phyloP scores from a whole-genome alignment of 2,797 vertebrate species.

The Phaenicophaeus curvirostris region DNA sequence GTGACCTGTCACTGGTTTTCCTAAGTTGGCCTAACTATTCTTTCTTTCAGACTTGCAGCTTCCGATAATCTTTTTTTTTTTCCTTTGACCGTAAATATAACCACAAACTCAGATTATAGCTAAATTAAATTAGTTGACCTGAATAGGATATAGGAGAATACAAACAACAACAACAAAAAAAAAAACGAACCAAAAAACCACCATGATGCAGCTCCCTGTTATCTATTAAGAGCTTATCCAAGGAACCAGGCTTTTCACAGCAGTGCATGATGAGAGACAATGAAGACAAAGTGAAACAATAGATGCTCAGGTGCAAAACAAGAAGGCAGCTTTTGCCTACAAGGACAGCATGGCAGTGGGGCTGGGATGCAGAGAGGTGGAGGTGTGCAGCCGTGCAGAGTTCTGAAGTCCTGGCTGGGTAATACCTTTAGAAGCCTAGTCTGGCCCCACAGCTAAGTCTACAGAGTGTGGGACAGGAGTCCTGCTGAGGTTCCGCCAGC shows the following conservation, averaged over 20 bases:
- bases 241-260: neutral
- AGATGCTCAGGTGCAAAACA: neutral
- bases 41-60: neutral
- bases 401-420: neutral
- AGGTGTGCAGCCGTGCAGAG: neutral
- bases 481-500: neutral
- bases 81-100: neutral
- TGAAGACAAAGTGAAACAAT: neutral
- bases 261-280: neutral
- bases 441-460: neutral
- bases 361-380: neutral
- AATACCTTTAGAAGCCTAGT: neutral
- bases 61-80: neutral
- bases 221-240: neutral
- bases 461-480: neutral
- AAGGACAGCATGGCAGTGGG: fast-evolving
- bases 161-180: neutral
- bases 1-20: neutral
- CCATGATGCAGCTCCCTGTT: neutral
- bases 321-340: neutral
- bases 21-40: neutral
- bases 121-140: neutral
- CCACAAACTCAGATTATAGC: neutral
- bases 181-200: no score
- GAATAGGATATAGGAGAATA: neutral